Conservation (phyloP, 2,113 vertebrate species). For the Chelonoidis abingdonii region DNA sequence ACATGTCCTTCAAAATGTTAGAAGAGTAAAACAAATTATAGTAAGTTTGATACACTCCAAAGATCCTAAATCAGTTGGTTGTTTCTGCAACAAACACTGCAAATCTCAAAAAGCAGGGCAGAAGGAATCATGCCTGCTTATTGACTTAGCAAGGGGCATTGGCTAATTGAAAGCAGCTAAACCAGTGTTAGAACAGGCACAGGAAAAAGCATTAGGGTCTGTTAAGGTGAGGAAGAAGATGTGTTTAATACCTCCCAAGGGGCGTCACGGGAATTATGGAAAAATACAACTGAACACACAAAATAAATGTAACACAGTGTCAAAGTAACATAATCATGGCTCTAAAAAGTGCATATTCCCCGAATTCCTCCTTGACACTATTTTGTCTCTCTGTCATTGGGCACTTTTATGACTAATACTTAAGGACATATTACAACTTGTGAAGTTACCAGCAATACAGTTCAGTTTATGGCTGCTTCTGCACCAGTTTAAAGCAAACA, state of each 20-base stretch:
- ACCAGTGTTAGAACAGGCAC: conserved; percentile 6
- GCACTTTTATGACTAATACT: neutral
- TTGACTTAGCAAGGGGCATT: neutral
- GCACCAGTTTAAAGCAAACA: conserved; percentile 23
- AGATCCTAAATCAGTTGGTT: neutral
- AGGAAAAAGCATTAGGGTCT: neutral
- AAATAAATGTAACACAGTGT: neutral
- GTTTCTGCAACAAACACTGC: neutral
- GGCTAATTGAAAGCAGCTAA: neutral
- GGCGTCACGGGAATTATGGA: conserved; percentile 15
- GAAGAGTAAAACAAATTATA: neutral
- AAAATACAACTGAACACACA: neutral
- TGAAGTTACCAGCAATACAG: neutral
- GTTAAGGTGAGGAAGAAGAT: neutral
- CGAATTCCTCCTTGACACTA: neutral
- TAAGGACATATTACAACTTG: neutral
- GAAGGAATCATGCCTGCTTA: neutral
- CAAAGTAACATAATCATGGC: neutral
- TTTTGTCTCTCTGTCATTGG: neutral
- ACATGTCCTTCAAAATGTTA: neutral
- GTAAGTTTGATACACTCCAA: neutral
- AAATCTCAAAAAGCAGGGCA: conserved; percentile 20
- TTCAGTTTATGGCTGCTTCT: conserved; percentile 14
- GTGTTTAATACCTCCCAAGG: neutral
- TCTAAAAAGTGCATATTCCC: neutral